Evolutionary conservation across 2,113 vertebrate species (phyloP), one percentile per base, ranked within the genome.

Genomic region (Psephotus haematonotus): DNA sequence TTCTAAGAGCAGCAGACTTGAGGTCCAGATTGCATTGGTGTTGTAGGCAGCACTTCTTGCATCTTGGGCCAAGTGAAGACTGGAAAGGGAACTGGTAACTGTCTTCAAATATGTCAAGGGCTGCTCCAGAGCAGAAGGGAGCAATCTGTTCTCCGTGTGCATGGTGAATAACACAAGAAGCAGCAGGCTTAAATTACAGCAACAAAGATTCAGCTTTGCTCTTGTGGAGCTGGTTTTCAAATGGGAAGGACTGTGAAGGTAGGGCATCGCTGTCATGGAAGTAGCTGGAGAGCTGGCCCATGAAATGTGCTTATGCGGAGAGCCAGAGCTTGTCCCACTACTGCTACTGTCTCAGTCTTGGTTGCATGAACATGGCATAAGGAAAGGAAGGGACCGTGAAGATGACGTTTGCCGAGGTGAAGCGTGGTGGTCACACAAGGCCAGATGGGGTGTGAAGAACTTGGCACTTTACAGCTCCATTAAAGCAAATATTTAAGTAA

Each of bases 271-370:
- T 63, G 6, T 75, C 13, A 2, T 16, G 31, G 77, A 67, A 87
- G 15, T 15, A n/a, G 20, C 2, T 5, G 82, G 39, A 82, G 67
- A 82, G 22, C 16, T 53, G 49, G 41, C 31, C 57, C 3, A 3
- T 47, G 63, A 60, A 37, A n/a, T 5, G 2, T 65, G 17, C 29
- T 13, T n/a, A 7, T 35, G 24, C 55, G 27, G 37, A 67, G 19
- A 62, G 27, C 10, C 83, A 81, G 86, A 57, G 46, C 31, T 49
- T 43, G 37, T 68, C 77, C 53, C 37, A 3, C 24, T 33, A 6
- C 7, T 4, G 39, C 76, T 55, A 19, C 63, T 43, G 33, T 14
- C 28, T 43, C 78, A 44, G 31, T 19, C 0, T 0, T 18, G 25
- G 31, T 82, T 37, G 37, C 55, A 8, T 6, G 3, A 19, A 14